phyloP scores from a whole-genome alignment of 2,888 invertebrate genomes.

The Erannis defoliaria region DNA sequence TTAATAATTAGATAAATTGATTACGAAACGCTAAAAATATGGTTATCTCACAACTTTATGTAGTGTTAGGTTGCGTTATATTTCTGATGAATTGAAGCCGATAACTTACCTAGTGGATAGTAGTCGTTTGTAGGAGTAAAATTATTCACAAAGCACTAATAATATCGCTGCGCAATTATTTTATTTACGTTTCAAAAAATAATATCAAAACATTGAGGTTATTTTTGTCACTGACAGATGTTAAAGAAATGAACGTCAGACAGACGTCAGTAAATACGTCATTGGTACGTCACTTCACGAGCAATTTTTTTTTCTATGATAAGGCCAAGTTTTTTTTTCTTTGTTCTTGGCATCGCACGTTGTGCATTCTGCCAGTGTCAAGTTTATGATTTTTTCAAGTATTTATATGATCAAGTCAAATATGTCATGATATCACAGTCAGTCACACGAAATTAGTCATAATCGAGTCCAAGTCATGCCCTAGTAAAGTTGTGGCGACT shows the following conservation, averaged over 20 bases:
- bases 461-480: too few relatives aligned
- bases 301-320: neutral
- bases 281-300: too few relatives aligned
- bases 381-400: too few relatives aligned
- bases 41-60: constrained; percentile 25
- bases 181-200: constrained; percentile 34
- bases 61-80: neutral
- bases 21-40: constrained; percentile 43
- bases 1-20: constrained; percentile 19
- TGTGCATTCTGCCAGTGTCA: too few relatives aligned
- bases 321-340: neutral
- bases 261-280: too few relatives aligned
- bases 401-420: too few relatives aligned
- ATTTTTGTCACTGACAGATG: constrained; percentile 36
- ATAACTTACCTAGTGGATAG: constrained; percentile 37
- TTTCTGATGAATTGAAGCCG: neutral
- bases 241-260: neutral
- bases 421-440: too few relatives aligned
- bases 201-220: constrained; percentile 40
- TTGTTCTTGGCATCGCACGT: too few relatives aligned
- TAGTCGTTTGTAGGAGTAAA: constrained; percentile 3
- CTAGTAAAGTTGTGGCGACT: too few relatives aligned
- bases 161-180: constrained; percentile 22
- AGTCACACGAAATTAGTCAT: too few relatives aligned
- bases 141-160: constrained; percentile 14